phyloP scores from a whole-genome alignment of 2,113 vertebrate species.

The Coreoperca whiteheadi region DNA sequence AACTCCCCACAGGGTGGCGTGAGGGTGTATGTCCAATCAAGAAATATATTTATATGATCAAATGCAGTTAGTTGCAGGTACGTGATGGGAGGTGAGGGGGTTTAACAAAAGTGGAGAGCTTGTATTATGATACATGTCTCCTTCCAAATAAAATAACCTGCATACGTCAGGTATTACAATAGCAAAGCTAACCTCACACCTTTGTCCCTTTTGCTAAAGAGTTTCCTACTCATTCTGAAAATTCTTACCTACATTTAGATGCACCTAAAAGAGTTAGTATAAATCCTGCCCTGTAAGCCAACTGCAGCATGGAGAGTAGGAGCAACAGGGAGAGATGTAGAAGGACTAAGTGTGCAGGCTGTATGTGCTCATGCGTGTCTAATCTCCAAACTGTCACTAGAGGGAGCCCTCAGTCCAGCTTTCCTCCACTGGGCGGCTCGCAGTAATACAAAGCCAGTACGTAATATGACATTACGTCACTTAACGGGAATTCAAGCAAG shows the following conservation, averaged over 20 bases:
- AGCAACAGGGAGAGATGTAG: conserved; percentile 37
- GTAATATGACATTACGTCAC: conserved; percentile 59
- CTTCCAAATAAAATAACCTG: neutral
- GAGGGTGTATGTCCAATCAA: neutral
- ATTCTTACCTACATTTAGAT: neutral
- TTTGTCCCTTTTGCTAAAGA: neutral
- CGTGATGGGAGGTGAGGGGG: too few species aligned
- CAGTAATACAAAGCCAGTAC: conserved; percentile 10
- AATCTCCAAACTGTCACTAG: conserved; percentile 48
- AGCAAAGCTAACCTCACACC: neutral
- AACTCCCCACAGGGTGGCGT: too few species aligned
- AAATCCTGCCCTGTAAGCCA: conserved; percentile 7
- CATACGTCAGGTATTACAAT: neutral
- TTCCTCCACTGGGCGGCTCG: conserved; percentile 7
- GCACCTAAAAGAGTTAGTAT: neutral
- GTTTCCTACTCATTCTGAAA: neutral
- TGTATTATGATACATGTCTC: neutral
- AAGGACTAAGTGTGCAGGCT: conserved; percentile 13
- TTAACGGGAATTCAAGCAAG: conserved; percentile 52
- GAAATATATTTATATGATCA: too few species aligned
- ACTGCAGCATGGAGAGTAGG: conserved; percentile 32
- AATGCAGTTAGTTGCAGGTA: too few species aligned
- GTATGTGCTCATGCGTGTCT: neutral
- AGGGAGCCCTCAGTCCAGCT: conserved; percentile 43
- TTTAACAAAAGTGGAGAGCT: neutral